Evolutionary conservation across 2,888 invertebrate genomes (phyloP).

Genomic region (Spilosoma lubricipeda): DNA sequence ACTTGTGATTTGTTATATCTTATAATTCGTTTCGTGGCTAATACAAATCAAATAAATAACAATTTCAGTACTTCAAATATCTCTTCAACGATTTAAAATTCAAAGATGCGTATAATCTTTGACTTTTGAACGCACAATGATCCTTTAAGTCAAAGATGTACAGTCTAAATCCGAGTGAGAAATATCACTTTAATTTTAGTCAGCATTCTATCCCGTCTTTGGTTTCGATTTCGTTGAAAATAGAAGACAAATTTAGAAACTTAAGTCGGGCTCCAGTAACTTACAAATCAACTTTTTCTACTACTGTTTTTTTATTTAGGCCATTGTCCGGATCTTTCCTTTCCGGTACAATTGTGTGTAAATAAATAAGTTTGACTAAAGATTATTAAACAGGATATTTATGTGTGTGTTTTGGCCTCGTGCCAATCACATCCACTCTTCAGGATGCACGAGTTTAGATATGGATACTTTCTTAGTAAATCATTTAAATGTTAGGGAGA

Average conservation of each 20-base stretch:
- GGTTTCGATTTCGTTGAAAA: neutral
- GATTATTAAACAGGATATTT: conserved; percentile 46
- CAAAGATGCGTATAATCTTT: neutral
- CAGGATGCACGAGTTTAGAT: conserved; percentile 32
- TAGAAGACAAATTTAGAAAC: neutral
- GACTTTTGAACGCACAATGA: neutral
- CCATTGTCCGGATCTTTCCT: conserved; percentile 44
- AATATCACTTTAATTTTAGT: neutral
- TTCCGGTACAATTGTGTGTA: conserved; percentile 33
- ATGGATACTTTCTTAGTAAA: conserved; percentile 44
- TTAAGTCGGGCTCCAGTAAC: neutral
- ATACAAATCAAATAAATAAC: neutral
- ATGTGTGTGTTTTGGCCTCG: conserved; percentile 36
- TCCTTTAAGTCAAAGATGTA: neutral
- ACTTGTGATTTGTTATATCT: neutral
- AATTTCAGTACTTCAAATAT: neutral
- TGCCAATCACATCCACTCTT: conserved; percentile 38
- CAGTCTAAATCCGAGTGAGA: neutral
- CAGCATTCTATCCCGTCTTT: neutral
- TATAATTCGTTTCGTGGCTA: neutral
- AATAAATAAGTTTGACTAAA: conserved; percentile 48
- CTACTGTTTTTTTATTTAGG: conserved; percentile 37
- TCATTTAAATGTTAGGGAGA: conserved; percentile 39
- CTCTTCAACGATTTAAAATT: neutral
- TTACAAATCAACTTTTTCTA: conserved; percentile 6